Percentiles rank a stretch among this genome's conserved stretches.
Conservation (phyloP, 2,113 vertebrate genomes). For the Plestiodon gilberti region DNA sequence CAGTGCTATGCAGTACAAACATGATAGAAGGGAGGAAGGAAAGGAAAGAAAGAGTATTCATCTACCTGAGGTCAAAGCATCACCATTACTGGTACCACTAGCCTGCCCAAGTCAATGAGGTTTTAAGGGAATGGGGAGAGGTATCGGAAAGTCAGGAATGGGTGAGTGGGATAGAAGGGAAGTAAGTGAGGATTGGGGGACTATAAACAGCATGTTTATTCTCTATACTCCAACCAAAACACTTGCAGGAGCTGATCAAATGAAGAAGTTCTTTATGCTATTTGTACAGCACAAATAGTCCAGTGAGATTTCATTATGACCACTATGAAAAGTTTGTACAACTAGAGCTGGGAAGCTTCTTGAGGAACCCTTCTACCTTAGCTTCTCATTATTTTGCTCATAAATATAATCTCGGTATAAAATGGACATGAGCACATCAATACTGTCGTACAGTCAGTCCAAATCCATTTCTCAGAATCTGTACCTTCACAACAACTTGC, state of each 20-base stretch:
- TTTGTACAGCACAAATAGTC: constrained; percentile 30
- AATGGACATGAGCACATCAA: constrained; percentile 44
- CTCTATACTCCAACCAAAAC: constrained; percentile 38
- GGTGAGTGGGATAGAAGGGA: too few relatives aligned
- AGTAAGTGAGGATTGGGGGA: too few relatives aligned
- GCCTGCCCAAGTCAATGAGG: too few relatives aligned
- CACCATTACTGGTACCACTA: too few relatives aligned
- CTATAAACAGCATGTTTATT: background rate
- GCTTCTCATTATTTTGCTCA: constrained; percentile 39
- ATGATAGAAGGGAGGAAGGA: too few relatives aligned
- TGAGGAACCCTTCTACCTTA: constrained; percentile 37
- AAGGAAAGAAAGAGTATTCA: too few relatives aligned
- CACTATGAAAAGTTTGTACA: constrained; percentile 44
- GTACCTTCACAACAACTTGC: too few relatives aligned
- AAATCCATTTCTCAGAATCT: constrained; percentile 54
- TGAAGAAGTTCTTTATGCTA: constrained; percentile 21
- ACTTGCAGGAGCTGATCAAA: constrained; percentile 8
- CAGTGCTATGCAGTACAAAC: too few relatives aligned
- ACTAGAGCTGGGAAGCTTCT: constrained; percentile 38
- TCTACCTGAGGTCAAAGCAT: too few relatives aligned
- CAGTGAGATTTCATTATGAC: constrained; percentile 26
- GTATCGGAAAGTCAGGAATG: too few relatives aligned
- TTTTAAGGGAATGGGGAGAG: too few relatives aligned
- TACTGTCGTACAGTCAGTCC: constrained; percentile 33
- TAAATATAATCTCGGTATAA: constrained; percentile 45